Conservation (phyloP, 2,888 invertebrate genomes). For the Leucoma salicis region DNA sequence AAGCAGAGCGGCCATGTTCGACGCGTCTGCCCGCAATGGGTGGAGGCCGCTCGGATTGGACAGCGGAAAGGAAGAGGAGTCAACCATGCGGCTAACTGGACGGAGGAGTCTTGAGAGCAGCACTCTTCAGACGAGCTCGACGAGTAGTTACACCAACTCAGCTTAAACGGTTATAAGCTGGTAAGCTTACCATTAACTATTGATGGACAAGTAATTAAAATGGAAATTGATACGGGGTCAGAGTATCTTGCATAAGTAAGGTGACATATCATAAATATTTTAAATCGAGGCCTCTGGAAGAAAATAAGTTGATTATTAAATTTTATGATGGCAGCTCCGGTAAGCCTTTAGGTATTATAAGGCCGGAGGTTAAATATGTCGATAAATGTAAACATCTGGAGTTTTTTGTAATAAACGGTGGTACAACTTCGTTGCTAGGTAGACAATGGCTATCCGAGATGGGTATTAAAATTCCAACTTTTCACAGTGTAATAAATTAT, state of each 20-base stretch:
- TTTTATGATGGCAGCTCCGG: too few species aligned
- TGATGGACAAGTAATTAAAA: too few species aligned
- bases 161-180: neutral
- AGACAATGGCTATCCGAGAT: slow-evolving; percentile 30
- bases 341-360: too few species aligned
- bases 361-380: too few species aligned
- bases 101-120: too few species aligned
- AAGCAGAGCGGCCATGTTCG: neutral
- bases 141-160: neutral
- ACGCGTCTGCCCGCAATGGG: neutral
- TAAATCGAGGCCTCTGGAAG: too few species aligned
- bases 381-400: too few species aligned
- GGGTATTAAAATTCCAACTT: slow-evolving; percentile 11
- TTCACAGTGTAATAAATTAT: neutral
- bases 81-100: neutral
- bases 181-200: neutral
- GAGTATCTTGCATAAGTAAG: too few species aligned
- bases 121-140: neutral
- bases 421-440: slow-evolving; percentile 19
- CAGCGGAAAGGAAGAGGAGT: neutral
- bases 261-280: too few species aligned
- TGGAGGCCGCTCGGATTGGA: neutral
- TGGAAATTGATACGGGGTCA: neutral
- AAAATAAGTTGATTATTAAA: too few species aligned
- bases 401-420: too few species aligned